phyloP scores from a whole-genome alignment of 1,140 invertebrate genomes.

The Babylonia areolata region DNA sequence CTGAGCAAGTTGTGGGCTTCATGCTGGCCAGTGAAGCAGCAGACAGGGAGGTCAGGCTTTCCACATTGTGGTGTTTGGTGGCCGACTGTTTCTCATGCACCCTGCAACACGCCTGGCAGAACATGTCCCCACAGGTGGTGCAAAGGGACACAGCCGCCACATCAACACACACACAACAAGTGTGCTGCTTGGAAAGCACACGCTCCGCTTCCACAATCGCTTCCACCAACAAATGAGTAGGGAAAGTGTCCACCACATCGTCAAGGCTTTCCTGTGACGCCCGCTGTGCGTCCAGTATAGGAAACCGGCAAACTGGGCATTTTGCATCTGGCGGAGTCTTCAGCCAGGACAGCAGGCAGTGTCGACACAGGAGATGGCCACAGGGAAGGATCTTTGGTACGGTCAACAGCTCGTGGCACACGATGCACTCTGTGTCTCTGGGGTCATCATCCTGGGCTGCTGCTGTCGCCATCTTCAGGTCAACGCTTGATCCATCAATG shows the following conservation, averaged over 20 bases:
- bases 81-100: slow-evolving; percentile 8
- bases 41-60: neutral
- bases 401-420: neutral
- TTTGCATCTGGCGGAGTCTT: neutral
- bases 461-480: neutral
- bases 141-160: neutral
- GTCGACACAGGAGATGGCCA: slow-evolving; percentile 17
- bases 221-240: slow-evolving; percentile 1
- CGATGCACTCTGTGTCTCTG: neutral
- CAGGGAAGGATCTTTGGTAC: slow-evolving; percentile 10
- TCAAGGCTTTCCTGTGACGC: neutral
- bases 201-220: slow-evolving; percentile 8
- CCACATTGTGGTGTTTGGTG: neutral
- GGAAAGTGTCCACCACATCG: neutral
- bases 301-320: neutral
- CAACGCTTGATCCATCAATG: too few species aligned
- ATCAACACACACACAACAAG: slow-evolving; percentile 22
- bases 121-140: neutral
- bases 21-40: neutral
- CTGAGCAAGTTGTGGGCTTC: neutral
- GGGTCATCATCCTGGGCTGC: neutral
- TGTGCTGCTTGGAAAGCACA: neutral
- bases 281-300: neutral
- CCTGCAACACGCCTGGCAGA: neutral
- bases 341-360: slow-evolving; percentile 5